A percentile compares a stretch with the other conserved stretches of the same genome.
Conservation (phyloP, 2,797 vertebrate species). For the Phataginus tricuspis region DNA sequence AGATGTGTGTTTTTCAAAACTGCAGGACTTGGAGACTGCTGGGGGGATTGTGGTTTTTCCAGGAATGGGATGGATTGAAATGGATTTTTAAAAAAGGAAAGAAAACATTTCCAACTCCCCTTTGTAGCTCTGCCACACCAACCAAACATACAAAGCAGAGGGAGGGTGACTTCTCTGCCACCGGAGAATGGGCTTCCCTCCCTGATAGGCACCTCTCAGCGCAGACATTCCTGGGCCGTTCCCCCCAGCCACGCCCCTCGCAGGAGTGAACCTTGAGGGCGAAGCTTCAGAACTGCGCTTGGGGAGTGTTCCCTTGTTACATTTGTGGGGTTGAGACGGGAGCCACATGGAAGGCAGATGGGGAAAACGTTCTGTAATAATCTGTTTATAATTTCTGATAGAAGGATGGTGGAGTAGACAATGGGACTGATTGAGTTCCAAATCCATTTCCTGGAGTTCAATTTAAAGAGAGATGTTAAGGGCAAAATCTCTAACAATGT, state of each 20-base stretch:
- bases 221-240: not conserved
- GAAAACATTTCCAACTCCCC: slow-evolving; percentile 49
- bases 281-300: slow-evolving; percentile 10
- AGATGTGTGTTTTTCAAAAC: slow-evolving; percentile 38
- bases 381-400: slow-evolving; percentile 76
- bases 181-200: not conserved
- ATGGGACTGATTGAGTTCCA: slow-evolving; percentile 81
- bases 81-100: slow-evolving; percentile 28
- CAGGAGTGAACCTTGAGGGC: slow-evolving; percentile 43
- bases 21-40: not conserved
- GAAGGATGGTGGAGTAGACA: slow-evolving; percentile 69
- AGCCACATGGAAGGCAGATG: slow-evolving; percentile 83
- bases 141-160: not conserved
- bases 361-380: slow-evolving; percentile 72
- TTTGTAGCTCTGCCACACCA: not conserved
- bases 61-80: slow-evolving; percentile 53
- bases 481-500: slow-evolving; percentile 45
- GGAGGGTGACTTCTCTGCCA: not conserved
- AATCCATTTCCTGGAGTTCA: slow-evolving; percentile 77
- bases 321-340: slow-evolving; percentile 49
- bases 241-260: not conserved
- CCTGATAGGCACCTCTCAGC: not conserved
- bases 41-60: slow-evolving; percentile 60
- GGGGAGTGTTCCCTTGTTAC: slow-evolving; percentile 66
- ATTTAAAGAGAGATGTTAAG: slow-evolving; percentile 74